Conservation (phyloP, 2,888 invertebrate genomes). For the Pterostichus niger region DNA sequence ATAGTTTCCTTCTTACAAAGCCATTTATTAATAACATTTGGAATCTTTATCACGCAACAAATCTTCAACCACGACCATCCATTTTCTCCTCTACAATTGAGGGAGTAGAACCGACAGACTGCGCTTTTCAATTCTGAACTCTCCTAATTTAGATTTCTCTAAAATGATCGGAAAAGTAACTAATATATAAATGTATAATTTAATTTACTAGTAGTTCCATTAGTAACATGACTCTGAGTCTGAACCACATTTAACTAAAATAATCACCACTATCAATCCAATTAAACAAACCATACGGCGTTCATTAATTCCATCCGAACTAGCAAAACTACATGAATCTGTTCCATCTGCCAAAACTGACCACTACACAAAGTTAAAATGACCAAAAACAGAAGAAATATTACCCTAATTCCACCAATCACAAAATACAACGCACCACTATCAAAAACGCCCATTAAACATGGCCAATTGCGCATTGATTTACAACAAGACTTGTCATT, state of each 20-base stretch:
- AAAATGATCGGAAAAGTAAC: too few species aligned
- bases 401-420: constrained; percentile 43
- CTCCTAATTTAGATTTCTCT: too few species aligned
- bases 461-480: constrained; percentile 53
- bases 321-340: constrained; percentile 30
- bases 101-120: too few species aligned
- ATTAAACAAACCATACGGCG: constrained; percentile 12
- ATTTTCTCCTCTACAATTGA: too few species aligned
- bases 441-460: constrained; percentile 50
- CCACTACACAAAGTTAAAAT: constrained; percentile 37
- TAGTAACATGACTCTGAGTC: not conserved
- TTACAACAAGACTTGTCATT: constrained; percentile 41
- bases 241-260: constrained; percentile 9
- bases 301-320: constrained; percentile 17
- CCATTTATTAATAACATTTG: too few species aligned
- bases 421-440: not conserved
- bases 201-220: too few species aligned
- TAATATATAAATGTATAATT: too few species aligned
- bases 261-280: constrained; percentile 36
- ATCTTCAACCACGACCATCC: too few species aligned
- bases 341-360: not conserved
- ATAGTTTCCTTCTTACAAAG: too few species aligned
- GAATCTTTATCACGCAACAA: too few species aligned
- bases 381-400: constrained; percentile 40
- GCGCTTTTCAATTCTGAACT: too few species aligned